These are phyloP conservation scores for Galleria mellonella DNA, from an alignment of 1,140 invertebrate species.

Conservation along the genomic window DNA sequence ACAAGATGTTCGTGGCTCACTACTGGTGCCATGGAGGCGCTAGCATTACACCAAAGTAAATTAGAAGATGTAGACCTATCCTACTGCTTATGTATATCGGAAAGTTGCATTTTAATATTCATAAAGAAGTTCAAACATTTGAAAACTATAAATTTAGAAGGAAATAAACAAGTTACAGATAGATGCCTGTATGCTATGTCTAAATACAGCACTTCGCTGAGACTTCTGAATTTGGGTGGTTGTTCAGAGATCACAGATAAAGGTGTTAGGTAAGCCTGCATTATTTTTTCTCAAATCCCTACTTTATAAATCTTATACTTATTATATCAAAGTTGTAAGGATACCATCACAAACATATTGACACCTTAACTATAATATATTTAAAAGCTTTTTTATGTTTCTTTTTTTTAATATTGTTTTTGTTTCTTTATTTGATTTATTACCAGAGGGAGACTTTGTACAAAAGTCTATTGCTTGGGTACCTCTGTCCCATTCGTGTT, in stretches of 20 bases:
- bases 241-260: conserved; percentile 74
- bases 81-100: conserved; percentile 70
- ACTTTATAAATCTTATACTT: neutral
- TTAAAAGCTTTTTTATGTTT: too few species aligned
- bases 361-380: too few species aligned
- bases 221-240: conserved; percentile 73
- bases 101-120: conserved; percentile 74
- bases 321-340: too few species aligned
- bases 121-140: conserved; percentile 73
- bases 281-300: conserved; percentile 9
- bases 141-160: conserved; percentile 71
- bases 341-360: too few species aligned
- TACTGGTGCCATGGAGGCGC: conserved; percentile 73
- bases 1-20: conserved; percentile 74
- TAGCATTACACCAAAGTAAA: conserved; percentile 72
- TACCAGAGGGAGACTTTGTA: too few species aligned
- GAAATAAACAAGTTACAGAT: conserved; percentile 74
- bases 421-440: too few species aligned
- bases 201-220: conserved; percentile 68
- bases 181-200: conserved; percentile 73
- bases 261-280: conserved; percentile 68
- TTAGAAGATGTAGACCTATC: conserved; percentile 76
- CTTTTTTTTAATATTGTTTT: too few species aligned
- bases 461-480: too few species aligned
- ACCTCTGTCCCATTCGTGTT: too few species aligned